Percentiles rank a stretch among this genome's conserved stretches.
These are phyloP conservation scores for Acleris sparsana DNA, from an alignment of 2,888 invertebrate species.

Conservation along the genomic window DNA sequence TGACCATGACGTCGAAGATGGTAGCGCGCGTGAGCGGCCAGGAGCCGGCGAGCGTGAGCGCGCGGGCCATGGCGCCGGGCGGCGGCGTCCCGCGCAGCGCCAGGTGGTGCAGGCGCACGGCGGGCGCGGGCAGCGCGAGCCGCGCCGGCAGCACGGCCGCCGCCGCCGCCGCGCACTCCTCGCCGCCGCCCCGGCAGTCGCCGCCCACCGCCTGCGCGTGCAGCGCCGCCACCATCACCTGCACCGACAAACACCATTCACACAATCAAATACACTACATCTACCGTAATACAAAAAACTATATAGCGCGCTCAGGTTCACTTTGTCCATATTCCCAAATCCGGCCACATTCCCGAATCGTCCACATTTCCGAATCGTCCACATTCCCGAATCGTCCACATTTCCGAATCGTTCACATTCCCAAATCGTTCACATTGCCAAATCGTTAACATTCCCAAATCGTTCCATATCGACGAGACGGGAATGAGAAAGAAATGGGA, in stretches of 20 bases:
- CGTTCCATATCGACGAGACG: too few relatives aligned
- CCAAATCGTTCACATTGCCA: too few relatives aligned
- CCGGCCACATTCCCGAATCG: too few relatives aligned
- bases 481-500: too few relatives aligned
- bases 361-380: too few relatives aligned
- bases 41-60: constrained; percentile 95
- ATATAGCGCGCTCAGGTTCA: too few relatives aligned
- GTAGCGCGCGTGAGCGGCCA: constrained; percentile 97
- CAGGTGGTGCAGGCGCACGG: constrained; percentile 95
- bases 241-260: constrained; percentile 7
- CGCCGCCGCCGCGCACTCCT: constrained; percentile 88
- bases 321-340: too few relatives aligned
- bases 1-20: constrained; percentile 96
- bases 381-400: too few relatives aligned
- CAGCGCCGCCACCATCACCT: constrained; percentile 97
- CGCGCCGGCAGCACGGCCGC: constrained; percentile 92
- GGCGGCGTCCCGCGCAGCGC: constrained; percentile 93
- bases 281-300: too few relatives aligned
- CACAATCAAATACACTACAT: too few relatives aligned
- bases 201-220: constrained; percentile 96
- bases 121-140: constrained; percentile 92
- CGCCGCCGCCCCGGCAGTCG: constrained; percentile 88
- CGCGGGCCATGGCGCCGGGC: constrained; percentile 94
- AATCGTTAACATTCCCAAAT: too few relatives aligned
- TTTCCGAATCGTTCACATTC: too few relatives aligned